Conservation (phyloP, 2,888 invertebrate species). For the Tribolium freemani region DNA sequence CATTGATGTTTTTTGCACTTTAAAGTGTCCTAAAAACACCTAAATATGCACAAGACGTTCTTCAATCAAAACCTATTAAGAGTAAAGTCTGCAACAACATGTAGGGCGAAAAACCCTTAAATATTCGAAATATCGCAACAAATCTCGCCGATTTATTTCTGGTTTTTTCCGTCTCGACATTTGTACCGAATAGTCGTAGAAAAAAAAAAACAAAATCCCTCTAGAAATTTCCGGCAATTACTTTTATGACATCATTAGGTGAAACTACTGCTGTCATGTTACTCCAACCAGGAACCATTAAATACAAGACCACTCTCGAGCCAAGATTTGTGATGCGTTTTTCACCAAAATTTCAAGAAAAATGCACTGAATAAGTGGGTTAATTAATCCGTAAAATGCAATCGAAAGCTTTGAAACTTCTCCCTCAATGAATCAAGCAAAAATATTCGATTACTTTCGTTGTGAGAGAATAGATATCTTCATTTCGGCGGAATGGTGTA, state of each 20-base stretch:
- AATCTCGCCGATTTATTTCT: too few relatives aligned
- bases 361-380: too few relatives aligned
- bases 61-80: too few relatives aligned
- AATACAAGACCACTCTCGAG: not conserved
- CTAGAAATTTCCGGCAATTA: slow-evolving; percentile 1
- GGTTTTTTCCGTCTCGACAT: too few relatives aligned
- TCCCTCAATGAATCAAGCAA: too few relatives aligned
- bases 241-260: slow-evolving; percentile 8
- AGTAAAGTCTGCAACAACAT: not conserved
- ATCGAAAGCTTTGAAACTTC: too few relatives aligned
- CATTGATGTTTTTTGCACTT: too few relatives aligned
- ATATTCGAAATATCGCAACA: too few relatives aligned
- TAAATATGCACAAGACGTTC: too few relatives aligned
- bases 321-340: not conserved
- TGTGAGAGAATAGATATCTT: slow-evolving; percentile 13
- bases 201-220: not conserved
- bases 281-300: not conserved
- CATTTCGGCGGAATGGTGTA: slow-evolving; percentile 11
- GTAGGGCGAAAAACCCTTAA: not conserved
- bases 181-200: not conserved
- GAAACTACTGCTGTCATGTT: not conserved
- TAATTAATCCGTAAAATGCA: too few relatives aligned
- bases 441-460: slow-evolving; percentile 8
- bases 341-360: not conserved
- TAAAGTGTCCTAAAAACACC: too few relatives aligned